phyloP scores from a whole-genome alignment of 1,140 invertebrate species.

The Leptinotarsa texana region DNA sequence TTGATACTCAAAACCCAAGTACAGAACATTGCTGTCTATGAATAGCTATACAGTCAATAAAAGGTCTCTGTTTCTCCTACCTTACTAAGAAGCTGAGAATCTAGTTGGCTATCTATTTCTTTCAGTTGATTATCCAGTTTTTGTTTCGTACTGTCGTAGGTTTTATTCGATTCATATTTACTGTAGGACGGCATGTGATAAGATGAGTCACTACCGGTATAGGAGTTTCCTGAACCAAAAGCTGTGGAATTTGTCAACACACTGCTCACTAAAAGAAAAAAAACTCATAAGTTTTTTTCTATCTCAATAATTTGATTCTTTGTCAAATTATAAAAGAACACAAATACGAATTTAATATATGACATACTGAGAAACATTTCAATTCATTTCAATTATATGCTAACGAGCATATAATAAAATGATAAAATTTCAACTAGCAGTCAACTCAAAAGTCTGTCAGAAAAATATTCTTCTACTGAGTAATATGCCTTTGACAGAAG shows the following conservation, averaged over 20 bases:
- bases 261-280: constrained; percentile 58
- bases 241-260: constrained; percentile 62
- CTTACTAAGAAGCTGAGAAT: constrained; percentile 69
- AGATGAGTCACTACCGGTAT: constrained; percentile 60
- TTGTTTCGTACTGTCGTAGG: constrained; percentile 75
- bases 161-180: constrained; percentile 64
- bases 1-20: no score
- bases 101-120: constrained; percentile 73
- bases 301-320: background rate
- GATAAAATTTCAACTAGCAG: no score
- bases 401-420: no score
- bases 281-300: background rate
- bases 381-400: no score
- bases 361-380: no score
- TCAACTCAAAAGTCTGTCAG: no score
- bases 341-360: background rate
- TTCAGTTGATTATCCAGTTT: constrained; percentile 81
- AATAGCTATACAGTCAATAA: constrained; percentile 48
- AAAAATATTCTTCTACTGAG: no score
- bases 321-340: background rate
- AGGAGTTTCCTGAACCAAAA: constrained; percentile 65
- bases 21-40: no score
- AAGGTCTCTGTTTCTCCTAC: constrained; percentile 62
- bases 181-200: constrained; percentile 57
- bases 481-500: no score